These are phyloP conservation scores for Drosophila tristis DNA, from an alignment of 1,140 invertebrate genomes.

Conservation along the genomic window DNA sequence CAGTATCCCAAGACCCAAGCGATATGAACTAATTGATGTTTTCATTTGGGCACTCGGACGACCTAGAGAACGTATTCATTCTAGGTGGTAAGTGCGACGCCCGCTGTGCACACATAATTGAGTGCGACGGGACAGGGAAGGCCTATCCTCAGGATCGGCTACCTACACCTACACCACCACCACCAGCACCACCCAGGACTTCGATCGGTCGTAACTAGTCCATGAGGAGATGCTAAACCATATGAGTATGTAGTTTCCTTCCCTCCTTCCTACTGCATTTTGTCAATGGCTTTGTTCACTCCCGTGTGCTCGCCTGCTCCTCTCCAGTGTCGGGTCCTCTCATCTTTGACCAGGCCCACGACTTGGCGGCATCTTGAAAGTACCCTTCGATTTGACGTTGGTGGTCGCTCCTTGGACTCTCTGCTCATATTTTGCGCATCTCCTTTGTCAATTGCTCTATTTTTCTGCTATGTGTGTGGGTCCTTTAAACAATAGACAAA, in stretches of 20 bases:
- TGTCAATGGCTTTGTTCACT: constrained; percentile 79
- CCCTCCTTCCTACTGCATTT: constrained; percentile 30
- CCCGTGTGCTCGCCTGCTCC: constrained; percentile 28
- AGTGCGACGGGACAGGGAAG: constrained; percentile 39
- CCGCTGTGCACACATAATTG: constrained; percentile 84
- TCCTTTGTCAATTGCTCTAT: constrained; percentile 79
- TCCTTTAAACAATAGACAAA: constrained; percentile 32
- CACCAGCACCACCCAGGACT: constrained; percentile 55
- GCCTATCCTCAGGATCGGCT: not conserved
- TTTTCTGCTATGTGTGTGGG: constrained; percentile 57
- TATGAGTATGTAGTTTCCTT: constrained; percentile 18
- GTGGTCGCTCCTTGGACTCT: constrained; percentile 63
- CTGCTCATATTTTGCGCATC: constrained; percentile 72
- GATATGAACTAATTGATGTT: constrained; percentile 80
- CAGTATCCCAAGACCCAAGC: constrained; percentile 11
- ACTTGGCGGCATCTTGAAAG: constrained; percentile 66
- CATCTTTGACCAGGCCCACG: constrained; percentile 67
- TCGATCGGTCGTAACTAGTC: constrained; percentile 56
- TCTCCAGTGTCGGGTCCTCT: constrained; percentile 57
- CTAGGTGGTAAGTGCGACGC: constrained; percentile 83
- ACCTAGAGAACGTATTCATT: constrained; percentile 58
- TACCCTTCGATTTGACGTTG: constrained; percentile 39
- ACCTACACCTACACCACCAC: constrained; percentile 34
- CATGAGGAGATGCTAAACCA: constrained; percentile 18
- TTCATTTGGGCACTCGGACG: constrained; percentile 64